These are phyloP conservation scores for Pelosia muscerda DNA, from an alignment of 2,888 invertebrate species.

Conservation along the genomic window DNA sequence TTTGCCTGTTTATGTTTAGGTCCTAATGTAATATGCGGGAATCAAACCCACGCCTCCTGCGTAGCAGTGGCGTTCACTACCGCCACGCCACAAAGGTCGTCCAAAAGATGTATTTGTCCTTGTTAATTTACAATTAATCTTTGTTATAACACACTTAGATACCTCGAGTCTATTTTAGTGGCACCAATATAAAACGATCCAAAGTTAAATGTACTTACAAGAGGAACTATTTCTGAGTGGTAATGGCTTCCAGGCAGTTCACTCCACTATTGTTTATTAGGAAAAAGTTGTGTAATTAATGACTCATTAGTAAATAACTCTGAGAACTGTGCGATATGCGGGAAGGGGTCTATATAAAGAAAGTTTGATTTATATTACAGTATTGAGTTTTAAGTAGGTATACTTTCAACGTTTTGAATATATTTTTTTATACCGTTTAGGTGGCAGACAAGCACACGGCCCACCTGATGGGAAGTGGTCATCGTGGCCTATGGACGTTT, in stretches of 20 bases:
- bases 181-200: constrained; percentile 9
- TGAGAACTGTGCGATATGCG: background rate
- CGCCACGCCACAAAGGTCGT: too few relatives aligned
- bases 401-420: too few relatives aligned
- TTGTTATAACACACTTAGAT: background rate
- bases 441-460: too few relatives aligned
- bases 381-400: too few relatives aligned
- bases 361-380: background rate
- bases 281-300: constrained; percentile 48
- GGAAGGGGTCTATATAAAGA: background rate
- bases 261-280: constrained; percentile 33
- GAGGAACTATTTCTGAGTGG: constrained; percentile 32
- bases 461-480: too few relatives aligned
- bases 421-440: too few relatives aligned
- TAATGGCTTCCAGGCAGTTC: constrained; percentile 33
- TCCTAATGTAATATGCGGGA: too few relatives aligned
- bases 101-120: too few relatives aligned
- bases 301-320: constrained; percentile 42
- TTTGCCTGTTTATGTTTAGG: too few relatives aligned
- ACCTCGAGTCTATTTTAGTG: background rate
- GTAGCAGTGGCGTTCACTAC: too few relatives aligned
- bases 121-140: background rate
- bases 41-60: too few relatives aligned
- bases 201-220: constrained; percentile 24
- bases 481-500: too few relatives aligned